Evolutionary conservation across 64 coral and sea anemone species (phyloP).

Genomic region (Cladopsammia gracilis): DNA sequence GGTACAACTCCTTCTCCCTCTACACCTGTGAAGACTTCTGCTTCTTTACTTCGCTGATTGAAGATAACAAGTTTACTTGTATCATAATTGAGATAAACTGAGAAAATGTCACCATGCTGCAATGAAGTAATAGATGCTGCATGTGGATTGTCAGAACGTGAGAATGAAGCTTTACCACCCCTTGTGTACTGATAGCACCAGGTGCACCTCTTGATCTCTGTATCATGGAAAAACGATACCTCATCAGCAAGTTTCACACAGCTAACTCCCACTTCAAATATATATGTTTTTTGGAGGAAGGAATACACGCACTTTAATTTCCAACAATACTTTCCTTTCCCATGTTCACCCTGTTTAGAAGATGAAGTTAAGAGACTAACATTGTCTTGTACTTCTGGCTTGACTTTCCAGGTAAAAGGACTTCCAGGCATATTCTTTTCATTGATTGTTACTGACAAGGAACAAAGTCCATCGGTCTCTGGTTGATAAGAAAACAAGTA

Average conservation of each 20-base stretch:
- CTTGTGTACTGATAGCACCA: too few relatives aligned
- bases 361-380: too few relatives aligned
- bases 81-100: conserved; percentile 10
- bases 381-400: neutral
- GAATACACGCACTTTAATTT: neutral
- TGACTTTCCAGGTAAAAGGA: conserved; percentile 12
- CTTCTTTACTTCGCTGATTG: neutral
- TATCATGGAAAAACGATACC: too few relatives aligned
- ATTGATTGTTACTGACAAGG: neutral
- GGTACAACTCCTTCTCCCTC: neutral
- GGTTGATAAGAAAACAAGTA: neutral
- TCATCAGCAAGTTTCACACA: too few relatives aligned
- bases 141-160: too few relatives aligned
- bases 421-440: neutral
- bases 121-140: neutral
- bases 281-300: too few relatives aligned
- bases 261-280: too few relatives aligned
- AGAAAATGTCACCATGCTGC: neutral
- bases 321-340: neutral
- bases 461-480: neutral
- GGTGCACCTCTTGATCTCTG: too few relatives aligned
- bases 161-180: too few relatives aligned
- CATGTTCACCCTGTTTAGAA: neutral
- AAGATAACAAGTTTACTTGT: neutral
- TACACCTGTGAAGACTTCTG: conserved; percentile 10